Base-by-base conservation (phyloP, 2,113 vertebrate genomes). In the Myanophis thanlyinensis region DNA sequence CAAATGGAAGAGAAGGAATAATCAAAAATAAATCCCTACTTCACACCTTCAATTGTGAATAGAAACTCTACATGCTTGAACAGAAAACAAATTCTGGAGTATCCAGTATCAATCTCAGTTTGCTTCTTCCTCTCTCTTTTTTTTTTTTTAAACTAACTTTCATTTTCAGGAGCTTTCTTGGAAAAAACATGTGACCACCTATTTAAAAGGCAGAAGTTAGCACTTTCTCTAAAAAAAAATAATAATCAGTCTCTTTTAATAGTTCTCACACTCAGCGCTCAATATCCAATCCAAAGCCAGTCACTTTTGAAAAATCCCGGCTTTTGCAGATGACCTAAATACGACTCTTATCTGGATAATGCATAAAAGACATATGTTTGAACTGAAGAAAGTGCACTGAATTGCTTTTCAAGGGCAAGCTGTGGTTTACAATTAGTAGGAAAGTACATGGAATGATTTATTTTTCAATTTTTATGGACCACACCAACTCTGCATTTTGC, bases 261-360 rank as follows among this genome's bases (percentile, higher is more conserved):
- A 92, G 73, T 92, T 92, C 73, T 85, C 52, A 56, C 88, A 92
- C 73, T 89, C 73, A 27, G 10, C 44, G 59, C 8, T 92, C 92
- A 89, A 85, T 89, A 92, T 92, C 92, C 88, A 92, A 92, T 89
- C 35, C 0, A 0, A 30, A 59, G 46, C 0, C 0, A 85, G 11
- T 10, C 56, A 30, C 44, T 47, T 27, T 56, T 44, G 18, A 47
- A 62, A 30, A 46, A 51, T 88, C 48, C 67, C 30, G 18, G 56
- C 35, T 56, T 51, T 25, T 0, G 0, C 1, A 12, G 89, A 87
- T 89, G 30, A 48, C 73, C 85, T 90, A 93, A 91, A 89, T 94
- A 9, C 46, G 13, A 18, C 56, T 48, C 53, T 91, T n/a, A 59
- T 90, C 59, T 27, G 85, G 92, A 85, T 93, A 88, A n/a, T 85